Base-by-base conservation (phyloP, 2,797 vertebrate species). In the Astyanax mexicanus region DNA sequence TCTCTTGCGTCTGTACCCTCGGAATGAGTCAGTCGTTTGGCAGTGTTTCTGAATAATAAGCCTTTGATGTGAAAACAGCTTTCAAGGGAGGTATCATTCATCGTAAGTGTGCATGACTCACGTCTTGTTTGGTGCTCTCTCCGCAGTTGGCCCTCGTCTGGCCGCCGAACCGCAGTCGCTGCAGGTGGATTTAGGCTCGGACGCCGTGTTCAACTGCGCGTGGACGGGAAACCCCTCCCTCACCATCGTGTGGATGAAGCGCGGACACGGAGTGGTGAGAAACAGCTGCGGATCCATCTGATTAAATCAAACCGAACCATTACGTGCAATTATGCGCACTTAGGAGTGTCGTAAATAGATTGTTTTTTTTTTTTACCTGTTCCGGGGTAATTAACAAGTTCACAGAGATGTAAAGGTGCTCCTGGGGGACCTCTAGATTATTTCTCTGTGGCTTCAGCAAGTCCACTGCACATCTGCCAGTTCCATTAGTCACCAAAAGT, bases 211-310 rank as follows among this genome's bases (percentile, higher is more conserved):
- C 89, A 98, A 95, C 89, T 99, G 98, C 3, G 95, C 96, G 23
- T 99, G 98, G 98, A 98, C 93, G 0, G 98, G 98, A 84, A 99
- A 99, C 85, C 98, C 98, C 0, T 98, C 97, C 0, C 95, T 99
- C 55, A 99, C 97, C 80, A 98, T 99, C 0, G 98, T 99, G 49
- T 99, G 98, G 98, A 99, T 98, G 97, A 99, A 99, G 83, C 90
- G 96, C 17, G 97, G 98, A 71, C 97, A 97, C 0, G 97, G 97
- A 45, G 97, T 99, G 92, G 98, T 99, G n/a, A 86, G 87, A 96
- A 3, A 44, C 38, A 37, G 6, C 38, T 23, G 25, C 11, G 11
- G 13, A 40, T 15, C 23, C 6, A 27, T 35, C 17, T 38, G 4
- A 37, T 44, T 12, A 23, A n/a, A 7, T 17, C 38, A 17, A 13